These are phyloP conservation scores for Lepidostoma basale DNA, from an alignment of 1,140 invertebrate species.

Conservation along the genomic window DNA sequence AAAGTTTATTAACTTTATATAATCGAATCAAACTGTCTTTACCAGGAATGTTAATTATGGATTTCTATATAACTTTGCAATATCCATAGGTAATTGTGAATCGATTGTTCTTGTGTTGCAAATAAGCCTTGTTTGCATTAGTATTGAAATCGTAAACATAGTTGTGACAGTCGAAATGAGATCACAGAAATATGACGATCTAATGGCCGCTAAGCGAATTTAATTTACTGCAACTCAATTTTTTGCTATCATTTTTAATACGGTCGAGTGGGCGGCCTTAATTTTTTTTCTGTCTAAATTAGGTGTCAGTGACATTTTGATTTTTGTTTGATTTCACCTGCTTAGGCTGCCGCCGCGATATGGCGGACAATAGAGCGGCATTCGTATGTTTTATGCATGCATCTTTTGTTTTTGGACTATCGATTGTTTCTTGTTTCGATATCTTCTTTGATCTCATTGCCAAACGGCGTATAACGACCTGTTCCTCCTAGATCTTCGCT, in stretches of 20 bases:
- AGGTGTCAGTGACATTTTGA: conserved; percentile 42
- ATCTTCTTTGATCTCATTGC: neutral
- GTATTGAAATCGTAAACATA: too few species aligned
- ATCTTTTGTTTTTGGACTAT: conserved; percentile 11
- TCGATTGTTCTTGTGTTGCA: too few species aligned
- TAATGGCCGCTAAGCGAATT: neutral
- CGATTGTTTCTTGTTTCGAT: neutral
- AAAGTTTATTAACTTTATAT: too few species aligned
- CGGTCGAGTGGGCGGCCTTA: conserved; percentile 23
- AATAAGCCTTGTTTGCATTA: too few species aligned
- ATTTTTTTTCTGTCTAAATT: conserved; percentile 33
- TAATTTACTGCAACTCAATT: conserved; percentile 32
- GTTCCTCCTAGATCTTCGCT: too few species aligned
- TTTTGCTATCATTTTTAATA: conserved; percentile 29
- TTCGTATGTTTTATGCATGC: conserved; percentile 18
- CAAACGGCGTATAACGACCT: neutral
- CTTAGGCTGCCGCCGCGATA: conserved; percentile 7
- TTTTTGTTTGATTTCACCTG: conserved; percentile 32
- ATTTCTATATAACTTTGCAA: too few species aligned
- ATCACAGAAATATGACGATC: neutral
- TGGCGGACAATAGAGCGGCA: neutral
- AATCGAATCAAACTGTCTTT: too few species aligned
- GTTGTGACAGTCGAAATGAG: too few species aligned
- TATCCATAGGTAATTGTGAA: too few species aligned
- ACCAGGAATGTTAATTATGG: too few species aligned